phyloP scores from a whole-genome alignment of 1,140 invertebrate species.

The Sesamia nonagrioides region DNA sequence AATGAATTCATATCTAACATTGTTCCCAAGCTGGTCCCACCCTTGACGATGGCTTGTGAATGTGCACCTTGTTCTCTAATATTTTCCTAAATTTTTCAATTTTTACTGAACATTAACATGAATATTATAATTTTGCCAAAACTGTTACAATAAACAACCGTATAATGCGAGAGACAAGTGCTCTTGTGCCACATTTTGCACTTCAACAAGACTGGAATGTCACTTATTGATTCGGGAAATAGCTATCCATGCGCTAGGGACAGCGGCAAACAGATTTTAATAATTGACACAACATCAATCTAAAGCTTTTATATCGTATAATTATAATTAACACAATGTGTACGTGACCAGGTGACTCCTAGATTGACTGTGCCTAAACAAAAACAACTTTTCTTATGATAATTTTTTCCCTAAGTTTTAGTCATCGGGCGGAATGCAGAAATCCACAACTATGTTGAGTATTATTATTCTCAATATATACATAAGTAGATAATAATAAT shows the following conservation, averaged over 20 bases:
- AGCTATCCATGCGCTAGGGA: constrained; percentile 64
- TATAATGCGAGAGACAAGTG: constrained; percentile 51
- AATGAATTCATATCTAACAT: constrained; percentile 85
- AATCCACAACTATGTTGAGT: constrained; percentile 87
- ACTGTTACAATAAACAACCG: constrained; percentile 23
- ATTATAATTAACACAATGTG: constrained; percentile 59
- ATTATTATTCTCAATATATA: constrained; percentile 85
- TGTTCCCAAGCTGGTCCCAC: constrained; percentile 86
- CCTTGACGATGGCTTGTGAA: constrained; percentile 85
- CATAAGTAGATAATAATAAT: constrained; percentile 81
- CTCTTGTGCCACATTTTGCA: constrained; percentile 69
- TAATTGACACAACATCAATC: constrained; percentile 64
- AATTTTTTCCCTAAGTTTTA: constrained; percentile 81
- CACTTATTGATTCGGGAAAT: constrained; percentile 82
- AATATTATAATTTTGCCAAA: constrained; percentile 47
- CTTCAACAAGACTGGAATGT: constrained; percentile 87
- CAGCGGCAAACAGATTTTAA: constrained; percentile 57
- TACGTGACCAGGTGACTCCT: constrained; percentile 63
- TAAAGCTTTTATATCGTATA: constrained; percentile 54
- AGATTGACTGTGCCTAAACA: constrained; percentile 68
- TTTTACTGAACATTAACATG: constrained; percentile 29
- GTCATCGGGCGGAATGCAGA: constrained; percentile 86
- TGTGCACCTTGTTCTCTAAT: constrained; percentile 69
- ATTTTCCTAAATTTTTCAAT: constrained; percentile 43
- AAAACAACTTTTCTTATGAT: constrained; percentile 75